Evolutionary conservation across 2,797 vertebrate species (phyloP).

Genomic region (Knipowitschia caucasica): DNA sequence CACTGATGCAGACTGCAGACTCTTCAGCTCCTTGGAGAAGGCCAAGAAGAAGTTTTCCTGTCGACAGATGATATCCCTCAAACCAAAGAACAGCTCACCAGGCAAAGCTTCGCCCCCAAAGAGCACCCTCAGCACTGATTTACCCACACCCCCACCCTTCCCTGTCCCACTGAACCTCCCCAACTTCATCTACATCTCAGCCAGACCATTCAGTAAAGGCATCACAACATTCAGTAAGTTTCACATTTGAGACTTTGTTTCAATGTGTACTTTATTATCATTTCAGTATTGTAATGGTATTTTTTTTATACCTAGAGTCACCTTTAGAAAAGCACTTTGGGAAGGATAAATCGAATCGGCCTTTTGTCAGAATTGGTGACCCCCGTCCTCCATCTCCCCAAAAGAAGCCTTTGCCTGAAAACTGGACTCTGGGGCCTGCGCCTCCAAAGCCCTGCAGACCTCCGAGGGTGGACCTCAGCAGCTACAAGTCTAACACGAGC

Average conservation of each 20-base stretch:
- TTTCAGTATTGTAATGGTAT: background rate
- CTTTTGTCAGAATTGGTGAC: constrained; percentile 16
- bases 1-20: constrained; percentile 42
- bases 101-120: constrained; percentile 24
- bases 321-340: constrained; percentile 28
- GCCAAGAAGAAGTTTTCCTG: constrained; percentile 71
- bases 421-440: constrained; percentile 28
- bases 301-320: constrained; percentile 27
- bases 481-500: constrained; percentile 13
- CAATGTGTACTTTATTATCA: background rate
- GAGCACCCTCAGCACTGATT: constrained; percentile 15
- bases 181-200: constrained; percentile 55
- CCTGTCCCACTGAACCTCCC: constrained; percentile 30
- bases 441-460: constrained; percentile 70
- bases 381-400: constrained; percentile 15
- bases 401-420: constrained; percentile 55
- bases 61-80: constrained; percentile 53
- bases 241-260: background rate
- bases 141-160: background rate
- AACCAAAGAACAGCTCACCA: constrained; percentile 49
- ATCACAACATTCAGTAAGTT: constrained; percentile 57
- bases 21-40: constrained; percentile 68
- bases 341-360: constrained; percentile 11
- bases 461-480: constrained; percentile 58
- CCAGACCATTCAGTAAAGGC: constrained; percentile 59